These are phyloP conservation scores for Cryptus armator DNA, from an alignment of 2,888 invertebrate genomes.

Conservation along the genomic window DNA sequence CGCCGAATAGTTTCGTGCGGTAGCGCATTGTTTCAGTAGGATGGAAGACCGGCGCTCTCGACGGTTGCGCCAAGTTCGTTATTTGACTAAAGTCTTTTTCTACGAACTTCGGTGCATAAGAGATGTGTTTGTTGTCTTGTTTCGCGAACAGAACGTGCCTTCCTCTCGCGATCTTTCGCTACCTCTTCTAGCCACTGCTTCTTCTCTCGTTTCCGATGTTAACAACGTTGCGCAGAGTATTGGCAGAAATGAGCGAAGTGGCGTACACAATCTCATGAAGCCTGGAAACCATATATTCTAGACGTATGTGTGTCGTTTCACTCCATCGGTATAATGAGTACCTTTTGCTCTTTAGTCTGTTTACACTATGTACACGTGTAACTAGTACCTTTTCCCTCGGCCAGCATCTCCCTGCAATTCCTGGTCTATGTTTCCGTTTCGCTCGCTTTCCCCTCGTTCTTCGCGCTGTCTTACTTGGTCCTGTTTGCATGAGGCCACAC, in stretches of 20 bases:
- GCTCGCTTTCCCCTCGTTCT: slow-evolving; percentile 13
- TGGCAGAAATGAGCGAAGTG: neutral
- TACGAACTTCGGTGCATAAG: neutral
- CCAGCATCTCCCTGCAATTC: too few species aligned
- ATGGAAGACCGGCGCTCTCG: neutral
- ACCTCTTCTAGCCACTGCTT: slow-evolving; percentile 52
- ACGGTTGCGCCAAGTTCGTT: slow-evolving; percentile 18
- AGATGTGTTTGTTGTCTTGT: slow-evolving; percentile 14
- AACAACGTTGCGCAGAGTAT: neutral
- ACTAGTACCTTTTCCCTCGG: too few species aligned
- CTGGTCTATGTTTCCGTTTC: neutral
- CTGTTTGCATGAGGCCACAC: slow-evolving; percentile 16
- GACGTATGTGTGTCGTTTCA: slow-evolving; percentile 1
- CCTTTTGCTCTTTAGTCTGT: slow-evolving; percentile 7
- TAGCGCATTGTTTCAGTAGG: neutral
- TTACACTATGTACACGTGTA: too few species aligned
- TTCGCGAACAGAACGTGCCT: slow-evolving; percentile 8
- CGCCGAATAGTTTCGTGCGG: neutral
- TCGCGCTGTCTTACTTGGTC: neutral
- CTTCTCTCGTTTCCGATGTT: slow-evolving; percentile 7
- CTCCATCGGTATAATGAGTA: neutral
- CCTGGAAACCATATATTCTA: neutral
- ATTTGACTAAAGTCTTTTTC: slow-evolving; percentile 45
- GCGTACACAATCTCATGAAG: neutral
- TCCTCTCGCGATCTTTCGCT: too few species aligned